Conservation (phyloP, 2,888 invertebrate species). For the Caenorhabditis macrosperma region DNA sequence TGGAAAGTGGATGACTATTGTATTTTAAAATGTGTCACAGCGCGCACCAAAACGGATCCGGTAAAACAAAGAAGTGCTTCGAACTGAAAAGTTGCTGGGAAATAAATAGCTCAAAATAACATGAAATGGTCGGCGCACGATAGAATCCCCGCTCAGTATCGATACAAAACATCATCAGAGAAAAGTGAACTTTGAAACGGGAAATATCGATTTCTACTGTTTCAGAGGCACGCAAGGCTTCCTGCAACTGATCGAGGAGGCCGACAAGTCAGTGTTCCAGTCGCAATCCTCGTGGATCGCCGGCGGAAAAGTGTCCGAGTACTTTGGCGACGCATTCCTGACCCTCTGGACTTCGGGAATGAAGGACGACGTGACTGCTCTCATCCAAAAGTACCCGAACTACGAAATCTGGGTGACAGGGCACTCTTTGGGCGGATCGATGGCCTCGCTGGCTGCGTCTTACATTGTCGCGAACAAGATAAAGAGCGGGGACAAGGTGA, state of each 20-base stretch:
- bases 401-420: conserved; percentile 73
- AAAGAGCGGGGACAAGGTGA: conserved; percentile 45
- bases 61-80: too few relatives aligned
- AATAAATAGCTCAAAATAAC: too few relatives aligned
- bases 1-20: too few relatives aligned
- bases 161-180: too few relatives aligned
- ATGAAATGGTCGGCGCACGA: too few relatives aligned
- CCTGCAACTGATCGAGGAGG: conserved; percentile 69
- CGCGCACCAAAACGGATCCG: too few relatives aligned
- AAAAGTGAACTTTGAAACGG: too few relatives aligned
- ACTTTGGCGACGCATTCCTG: conserved; percentile 74
- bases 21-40: too few relatives aligned
- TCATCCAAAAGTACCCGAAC: conserved; percentile 64
- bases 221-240: conserved; percentile 71
- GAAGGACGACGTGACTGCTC: conserved; percentile 64
- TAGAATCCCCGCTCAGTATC: too few relatives aligned
- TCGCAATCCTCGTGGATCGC: conserved; percentile 51
- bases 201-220: too few relatives aligned
- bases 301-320: conserved; percentile 72
- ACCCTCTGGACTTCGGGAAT: conserved; percentile 73
- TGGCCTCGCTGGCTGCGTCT: conserved; percentile 70
- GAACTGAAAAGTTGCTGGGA: too few relatives aligned
- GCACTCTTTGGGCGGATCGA: conserved; percentile 70
- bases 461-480: conserved; percentile 59
- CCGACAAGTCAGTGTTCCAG: conserved; percentile 63